These are phyloP conservation scores for Argyra leucocephala DNA, from an alignment of 2,888 invertebrate species.

Conservation along the genomic window DNA sequence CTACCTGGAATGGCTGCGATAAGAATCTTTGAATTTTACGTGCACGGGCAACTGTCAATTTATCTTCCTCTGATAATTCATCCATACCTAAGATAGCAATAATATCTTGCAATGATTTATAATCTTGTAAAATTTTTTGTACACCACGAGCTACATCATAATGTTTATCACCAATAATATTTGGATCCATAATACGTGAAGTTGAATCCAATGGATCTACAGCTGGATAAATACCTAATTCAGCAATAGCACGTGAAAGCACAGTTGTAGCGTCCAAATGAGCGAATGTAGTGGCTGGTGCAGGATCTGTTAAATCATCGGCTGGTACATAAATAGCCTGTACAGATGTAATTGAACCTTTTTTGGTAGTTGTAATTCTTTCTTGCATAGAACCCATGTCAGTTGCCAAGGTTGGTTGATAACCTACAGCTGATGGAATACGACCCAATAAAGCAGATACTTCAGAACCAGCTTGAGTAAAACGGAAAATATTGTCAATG, in stretches of 20 bases:
- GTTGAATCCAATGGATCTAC: constrained; percentile 92
- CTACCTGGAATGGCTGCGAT: constrained; percentile 87
- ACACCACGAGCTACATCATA: constrained; percentile 84
- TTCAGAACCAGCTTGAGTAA: constrained; percentile 86
- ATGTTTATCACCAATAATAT: constrained; percentile 81
- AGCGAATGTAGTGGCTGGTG: constrained; percentile 90
- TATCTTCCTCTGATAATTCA: constrained; percentile 91
- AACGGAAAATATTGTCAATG: constrained; percentile 94
- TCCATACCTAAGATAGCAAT: constrained; percentile 93
- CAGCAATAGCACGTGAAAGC: constrained; percentile 84
- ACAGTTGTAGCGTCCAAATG: constrained; percentile 95
- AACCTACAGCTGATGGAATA: constrained; percentile 93
- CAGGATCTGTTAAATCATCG: constrained; percentile 92
- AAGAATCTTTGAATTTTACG: constrained; percentile 91
- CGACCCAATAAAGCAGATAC: constrained; percentile 86
- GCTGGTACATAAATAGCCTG: constrained; percentile 94
- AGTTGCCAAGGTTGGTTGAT: constrained; percentile 92
- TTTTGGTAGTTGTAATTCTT: constrained; percentile 45
- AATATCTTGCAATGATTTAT: constrained; percentile 70
- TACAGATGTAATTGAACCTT: constrained; percentile 84
- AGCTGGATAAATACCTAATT: constrained; percentile 88
- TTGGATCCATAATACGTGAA: constrained; percentile 89
- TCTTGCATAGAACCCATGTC: constrained; percentile 99
- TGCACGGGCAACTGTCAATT: constrained; percentile 84
- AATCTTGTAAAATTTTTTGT: constrained; percentile 75